Evolutionary conservation across 2,888 invertebrate species (phyloP).

Genomic region (Tuberolachnus salignus): DNA sequence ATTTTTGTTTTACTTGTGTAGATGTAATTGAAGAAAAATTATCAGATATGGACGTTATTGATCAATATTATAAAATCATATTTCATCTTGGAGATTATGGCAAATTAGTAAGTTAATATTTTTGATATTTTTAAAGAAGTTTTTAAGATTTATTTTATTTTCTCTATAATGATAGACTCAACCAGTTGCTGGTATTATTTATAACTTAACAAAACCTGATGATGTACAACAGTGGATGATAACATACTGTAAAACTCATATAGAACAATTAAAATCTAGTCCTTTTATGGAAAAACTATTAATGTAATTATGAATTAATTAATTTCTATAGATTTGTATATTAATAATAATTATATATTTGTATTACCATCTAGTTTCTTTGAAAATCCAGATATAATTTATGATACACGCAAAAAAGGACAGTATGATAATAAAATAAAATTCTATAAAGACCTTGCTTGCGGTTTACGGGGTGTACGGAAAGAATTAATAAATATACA

Average conservation of each 20-base stretch:
- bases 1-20: background rate
- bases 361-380: conserved; percentile 26
- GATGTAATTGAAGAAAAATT: conserved; percentile 53
- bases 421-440: conserved; percentile 22
- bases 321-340: background rate
- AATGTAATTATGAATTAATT: conserved; percentile 17
- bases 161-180: conserved; percentile 18
- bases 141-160: background rate
- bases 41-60: conserved; percentile 28
- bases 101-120: conserved; percentile 32
- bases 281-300: conserved; percentile 31
- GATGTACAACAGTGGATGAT: conserved; percentile 48
- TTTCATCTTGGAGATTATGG: conserved; percentile 29
- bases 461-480: conserved; percentile 38
- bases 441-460: conserved; percentile 39
- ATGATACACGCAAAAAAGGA: conserved; percentile 32
- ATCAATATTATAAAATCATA: conserved; percentile 41
- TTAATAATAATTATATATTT: background rate
- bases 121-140: background rate
- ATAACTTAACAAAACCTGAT: conserved; percentile 34
- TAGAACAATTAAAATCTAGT: background rate
- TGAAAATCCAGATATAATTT: conserved; percentile 19
- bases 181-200: conserved; percentile 49
- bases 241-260: background rate
- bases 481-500: conserved; percentile 44